These are phyloP conservation scores for Yponomeuta plumbellus DNA, from an alignment of 2,888 invertebrate species.

Conservation along the genomic window DNA sequence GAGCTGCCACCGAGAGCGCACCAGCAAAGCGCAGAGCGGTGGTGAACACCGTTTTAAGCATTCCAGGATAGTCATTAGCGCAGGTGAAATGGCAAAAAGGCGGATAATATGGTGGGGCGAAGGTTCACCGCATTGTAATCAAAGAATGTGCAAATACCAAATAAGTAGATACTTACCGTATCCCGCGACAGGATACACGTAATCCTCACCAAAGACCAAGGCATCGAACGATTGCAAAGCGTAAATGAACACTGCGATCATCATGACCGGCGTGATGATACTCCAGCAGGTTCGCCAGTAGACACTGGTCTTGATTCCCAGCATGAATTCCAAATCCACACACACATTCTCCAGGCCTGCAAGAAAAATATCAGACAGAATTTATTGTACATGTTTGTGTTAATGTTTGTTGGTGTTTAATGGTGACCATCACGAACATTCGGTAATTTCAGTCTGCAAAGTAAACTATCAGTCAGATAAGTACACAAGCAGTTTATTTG, in stretches of 20 bases:
- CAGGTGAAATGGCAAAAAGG: too few species aligned
- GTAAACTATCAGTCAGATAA: not conserved
- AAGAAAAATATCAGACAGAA: conserved; percentile 14
- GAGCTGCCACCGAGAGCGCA: too few species aligned
- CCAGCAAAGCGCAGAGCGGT: too few species aligned
- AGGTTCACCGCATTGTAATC: too few species aligned
- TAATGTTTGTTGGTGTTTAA: too few species aligned
- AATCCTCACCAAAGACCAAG: conserved; percentile 75
- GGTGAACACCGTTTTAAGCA: too few species aligned
- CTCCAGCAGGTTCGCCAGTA: conserved; percentile 91
- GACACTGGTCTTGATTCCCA: conserved; percentile 78
- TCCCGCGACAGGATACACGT: conserved; percentile 77
- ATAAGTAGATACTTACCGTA: conserved; percentile 70
- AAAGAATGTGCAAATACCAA: not conserved
- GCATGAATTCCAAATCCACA: conserved; percentile 87
- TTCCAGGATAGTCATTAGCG: too few species aligned
- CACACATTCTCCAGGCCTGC: conserved; percentile 63
- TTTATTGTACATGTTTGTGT: too few species aligned
- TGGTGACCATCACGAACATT: too few species aligned
- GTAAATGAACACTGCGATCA: conserved; percentile 83
- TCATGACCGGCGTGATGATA: conserved; percentile 81
- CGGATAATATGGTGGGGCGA: too few species aligned
- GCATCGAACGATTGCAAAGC: conserved; percentile 79
- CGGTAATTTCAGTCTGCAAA: not conserved
- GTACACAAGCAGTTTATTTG: not conserved